These are phyloP conservation scores for Caenorhabditis panamensis DNA, from an alignment of 2,888 invertebrate genomes.

Conservation along the genomic window DNA sequence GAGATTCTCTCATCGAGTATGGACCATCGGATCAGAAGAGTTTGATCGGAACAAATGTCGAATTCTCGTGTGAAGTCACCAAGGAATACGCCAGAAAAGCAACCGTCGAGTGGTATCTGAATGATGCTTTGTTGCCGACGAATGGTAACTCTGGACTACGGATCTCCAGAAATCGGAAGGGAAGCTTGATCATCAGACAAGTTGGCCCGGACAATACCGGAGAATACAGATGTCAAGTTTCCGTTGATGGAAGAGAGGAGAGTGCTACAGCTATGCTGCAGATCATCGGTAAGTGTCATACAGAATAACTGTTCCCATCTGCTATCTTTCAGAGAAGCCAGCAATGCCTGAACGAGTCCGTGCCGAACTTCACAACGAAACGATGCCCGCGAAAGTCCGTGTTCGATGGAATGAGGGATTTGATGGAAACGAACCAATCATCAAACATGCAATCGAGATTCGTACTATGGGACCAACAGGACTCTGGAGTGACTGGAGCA, in stretches of 20 bases:
- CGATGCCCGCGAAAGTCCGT: conserved; percentile 85
- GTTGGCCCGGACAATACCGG: conserved; percentile 89
- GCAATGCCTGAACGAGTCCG: conserved; percentile 92
- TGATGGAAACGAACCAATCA: conserved; percentile 95
- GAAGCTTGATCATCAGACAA: conserved; percentile 74
- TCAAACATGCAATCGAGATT: conserved; percentile 89
- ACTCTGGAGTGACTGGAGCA: conserved; percentile 79
- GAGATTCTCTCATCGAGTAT: conserved; percentile 91
- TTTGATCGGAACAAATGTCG: conserved; percentile 92
- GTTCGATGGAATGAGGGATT: conserved; percentile 87
- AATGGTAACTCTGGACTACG: conserved; percentile 67
- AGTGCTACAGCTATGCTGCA: conserved; percentile 86
- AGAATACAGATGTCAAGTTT: conserved; percentile 88
- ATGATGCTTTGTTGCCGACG: conserved; percentile 62
- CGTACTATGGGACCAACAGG: conserved; percentile 87
- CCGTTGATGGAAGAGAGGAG: conserved; percentile 93
- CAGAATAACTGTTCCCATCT: not conserved
- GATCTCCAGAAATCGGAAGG: conserved; percentile 64
- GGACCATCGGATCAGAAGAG: conserved; percentile 85
- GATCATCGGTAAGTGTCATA: conserved; percentile 86
- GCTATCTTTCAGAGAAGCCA: conserved; percentile 87
- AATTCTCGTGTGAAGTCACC: conserved; percentile 94
- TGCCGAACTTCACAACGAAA: conserved; percentile 88
- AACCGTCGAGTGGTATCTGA: conserved; percentile 70
- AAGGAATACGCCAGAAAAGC: conserved; percentile 86